These are phyloP conservation scores for Rhizomys pruinosus DNA, from an alignment of 2,113 vertebrate genomes.

Conservation along the genomic window DNA sequence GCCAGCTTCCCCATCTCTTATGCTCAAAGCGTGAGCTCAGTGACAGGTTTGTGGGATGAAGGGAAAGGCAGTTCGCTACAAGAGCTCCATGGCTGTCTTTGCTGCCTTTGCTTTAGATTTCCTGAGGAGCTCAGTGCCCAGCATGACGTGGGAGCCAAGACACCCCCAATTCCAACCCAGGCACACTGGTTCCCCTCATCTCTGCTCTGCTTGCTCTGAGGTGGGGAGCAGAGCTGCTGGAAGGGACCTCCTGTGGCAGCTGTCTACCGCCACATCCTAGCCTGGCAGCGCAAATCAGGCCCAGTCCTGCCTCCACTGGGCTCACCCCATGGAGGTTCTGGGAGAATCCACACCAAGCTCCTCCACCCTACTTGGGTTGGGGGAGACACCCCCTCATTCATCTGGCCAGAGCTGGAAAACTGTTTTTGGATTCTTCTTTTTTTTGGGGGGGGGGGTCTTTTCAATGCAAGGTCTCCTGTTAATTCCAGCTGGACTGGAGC, in stretches of 20 bases:
- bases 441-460: too few species aligned
- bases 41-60: background rate
- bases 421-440: background rate
- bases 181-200: too few species aligned
- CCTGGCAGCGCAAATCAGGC: background rate
- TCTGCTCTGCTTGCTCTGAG: background rate
- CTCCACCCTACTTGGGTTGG: too few species aligned
- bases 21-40: background rate
- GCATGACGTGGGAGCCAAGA: background rate
- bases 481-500: too few species aligned
- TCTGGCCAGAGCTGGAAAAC: background rate
- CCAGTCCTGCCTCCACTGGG: fast-evolving
- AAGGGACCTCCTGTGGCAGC: background rate
- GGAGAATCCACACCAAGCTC: too few species aligned
- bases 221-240: too few species aligned
- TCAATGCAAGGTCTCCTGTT: too few species aligned
- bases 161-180: background rate
- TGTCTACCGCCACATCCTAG: too few species aligned
- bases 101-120: background rate
- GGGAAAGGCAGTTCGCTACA: background rate
- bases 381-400: background rate
- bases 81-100: background rate
- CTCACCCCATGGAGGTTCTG: fast-evolving
- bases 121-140: background rate
- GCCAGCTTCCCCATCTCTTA: background rate